phyloP scores from a whole-genome alignment of 2,797 vertebrate genomes.

The Toxotes lorentzi region DNA sequence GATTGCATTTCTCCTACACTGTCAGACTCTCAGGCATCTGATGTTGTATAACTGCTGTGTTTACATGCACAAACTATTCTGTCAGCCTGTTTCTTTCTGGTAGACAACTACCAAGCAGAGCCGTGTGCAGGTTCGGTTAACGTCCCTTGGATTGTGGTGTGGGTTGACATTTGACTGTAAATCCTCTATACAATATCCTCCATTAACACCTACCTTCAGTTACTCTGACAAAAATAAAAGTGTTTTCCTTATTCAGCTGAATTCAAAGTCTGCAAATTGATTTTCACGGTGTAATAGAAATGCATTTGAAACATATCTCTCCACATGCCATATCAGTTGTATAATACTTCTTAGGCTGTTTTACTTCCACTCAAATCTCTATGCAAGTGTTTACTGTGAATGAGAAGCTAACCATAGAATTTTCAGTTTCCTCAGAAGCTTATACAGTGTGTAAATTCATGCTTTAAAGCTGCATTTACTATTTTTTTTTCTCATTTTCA shows the following conservation, averaged over 20 bases:
- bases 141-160: neutral
- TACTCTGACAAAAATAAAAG: neutral
- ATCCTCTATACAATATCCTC: constrained; percentile 28
- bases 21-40: constrained; percentile 52
- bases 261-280: neutral
- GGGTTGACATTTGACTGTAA: constrained; percentile 31
- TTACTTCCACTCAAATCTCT: neutral
- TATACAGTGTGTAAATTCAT: neutral
- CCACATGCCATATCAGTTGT: neutral
- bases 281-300: neutral
- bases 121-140: neutral
- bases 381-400: neutral
- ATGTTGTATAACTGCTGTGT: constrained; percentile 54
- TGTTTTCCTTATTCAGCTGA: too few relatives aligned
- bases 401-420: neutral
- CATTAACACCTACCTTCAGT: constrained; percentile 17
- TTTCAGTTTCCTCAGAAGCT: neutral
- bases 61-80: constrained; percentile 21
- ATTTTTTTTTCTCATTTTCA: neutral
- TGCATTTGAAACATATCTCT: neutral
- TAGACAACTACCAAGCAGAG: neutral
- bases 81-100: neutral
- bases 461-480: neutral
- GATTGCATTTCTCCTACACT: constrained; percentile 54
- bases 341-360: neutral